Evolutionary conservation across 2,888 invertebrate species (phyloP), one percentile per base, ranked within the genome.

Genomic region (Cheilosia pagana): DNA sequence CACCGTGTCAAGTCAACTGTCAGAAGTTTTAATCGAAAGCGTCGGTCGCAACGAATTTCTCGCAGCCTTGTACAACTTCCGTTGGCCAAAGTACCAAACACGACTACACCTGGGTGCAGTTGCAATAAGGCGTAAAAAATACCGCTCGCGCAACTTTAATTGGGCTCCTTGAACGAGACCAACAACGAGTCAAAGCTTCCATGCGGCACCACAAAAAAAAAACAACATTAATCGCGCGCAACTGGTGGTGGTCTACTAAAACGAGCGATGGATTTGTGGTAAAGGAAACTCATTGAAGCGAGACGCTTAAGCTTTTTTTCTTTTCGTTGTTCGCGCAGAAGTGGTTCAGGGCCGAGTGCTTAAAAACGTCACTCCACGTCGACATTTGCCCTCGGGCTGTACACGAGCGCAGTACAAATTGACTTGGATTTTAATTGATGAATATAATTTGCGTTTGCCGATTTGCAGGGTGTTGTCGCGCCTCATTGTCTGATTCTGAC

Each of bases 11-110:
- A 48, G 31, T 55, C 31, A 75, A 75, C 63, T 79, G 79, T 83
- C 83, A 83, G 55, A 68, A 70, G 74, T 75, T 70, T 63, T 70
- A 83, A 79, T 78, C 74, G 57, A 74, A 75, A 74, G 68, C 67
- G 65, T 79, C 59, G 52, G 48, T n/a, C 16, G 25, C 28, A 12
- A 35, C 48, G 41, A 70, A 75, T 62, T 48, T 75, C 70, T 55
- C 48, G 59, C 68, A 71, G 79, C 83, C 83, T 85, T 85, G 79
- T 79, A 59, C 70, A 70, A 79, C 74, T 79, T 85, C 83, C 83
- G 83, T 79, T 85, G 8, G 41, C 72, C 10, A 16, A 63, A 55
- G 41, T 45, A 63, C 45, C 31, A 55, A 63, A 55, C 31, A 55
- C 57, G 28, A 50, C 19, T 41, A 19, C 35, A n/a, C 23, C 62